Base-by-base conservation (phyloP, 1,140 invertebrate species). In the Xylocopa sonorina region DNA sequence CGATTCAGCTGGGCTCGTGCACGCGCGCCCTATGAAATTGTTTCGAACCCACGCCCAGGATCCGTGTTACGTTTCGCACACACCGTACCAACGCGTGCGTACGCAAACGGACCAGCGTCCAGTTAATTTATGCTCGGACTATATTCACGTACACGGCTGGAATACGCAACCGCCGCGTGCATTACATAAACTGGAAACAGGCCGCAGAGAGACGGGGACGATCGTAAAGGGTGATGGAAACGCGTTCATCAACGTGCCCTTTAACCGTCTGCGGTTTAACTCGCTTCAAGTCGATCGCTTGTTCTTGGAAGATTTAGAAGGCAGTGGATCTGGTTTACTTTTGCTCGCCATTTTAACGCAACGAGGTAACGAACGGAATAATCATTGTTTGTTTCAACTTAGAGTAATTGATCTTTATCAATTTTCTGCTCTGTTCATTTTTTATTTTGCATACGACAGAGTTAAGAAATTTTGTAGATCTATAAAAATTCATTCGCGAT, bases 171-270 rank as follows among this genome's bases (percentile, higher is more conserved):
- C 75, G 79, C 80, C 51, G 64, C 86, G 83, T 79, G 80, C 88
- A 88, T 89, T 88, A 87, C 88, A 84, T 88, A 88, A 89, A 88
- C 83, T 88, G 60, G 81, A 85, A 88, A 89, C 82, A 84, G 69
- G 76, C 79, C 87, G 57, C 86, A 78, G 69, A 71, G 75, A 73
- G 80, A 85, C 67, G 38, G 68, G 62, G 68, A 12, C 48, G 67
- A 62, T 76, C 83, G 78, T 80, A 84, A 84, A 84, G 75, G 71
- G 63, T 81, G 82, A 89, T 88, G 84, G 86, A 88, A 84, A 76
- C 79, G 53, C 66, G 74, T 82, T 88, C 86, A 88, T 88, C 84
- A 88, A 74, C 83, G 60, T 81, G 64, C 48, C 58, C 75, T 83
- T n/a, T 88, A 85, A 85, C 86, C 82, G 78, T 85, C 86, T 81